Conservation (phyloP, 2,797 vertebrate species). For the Thaleichthys pacificus region DNA sequence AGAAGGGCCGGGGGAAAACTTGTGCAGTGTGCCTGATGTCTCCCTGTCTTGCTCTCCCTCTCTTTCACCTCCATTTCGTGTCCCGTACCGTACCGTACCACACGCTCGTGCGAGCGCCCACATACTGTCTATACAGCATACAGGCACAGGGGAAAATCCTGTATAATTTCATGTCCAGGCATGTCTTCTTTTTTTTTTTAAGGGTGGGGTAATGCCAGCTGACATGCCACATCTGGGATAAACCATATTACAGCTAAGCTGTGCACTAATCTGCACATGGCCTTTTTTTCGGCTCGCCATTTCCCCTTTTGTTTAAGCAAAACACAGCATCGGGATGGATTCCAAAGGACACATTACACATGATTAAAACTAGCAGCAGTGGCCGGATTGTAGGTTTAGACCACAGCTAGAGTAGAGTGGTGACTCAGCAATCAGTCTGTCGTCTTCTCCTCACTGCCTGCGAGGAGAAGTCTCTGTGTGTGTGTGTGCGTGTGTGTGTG, state of each 20-base stretch:
- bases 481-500: constrained; percentile 1
- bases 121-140: too few species aligned
- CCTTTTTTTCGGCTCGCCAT: constrained; percentile 45
- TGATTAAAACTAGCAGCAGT: constrained; percentile 64
- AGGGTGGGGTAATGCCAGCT: constrained; percentile 63
- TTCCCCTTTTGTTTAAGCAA: constrained; percentile 65
- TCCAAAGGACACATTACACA: constrained; percentile 65
- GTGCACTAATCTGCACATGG: constrained; percentile 72
- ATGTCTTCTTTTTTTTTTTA: constrained; percentile 64
- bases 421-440: background rate
- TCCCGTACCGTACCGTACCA: background rate
- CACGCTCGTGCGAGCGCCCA: constrained; percentile 21
- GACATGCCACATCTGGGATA: constrained; percentile 70
- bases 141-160: background rate
- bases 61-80: constrained; percentile 22
- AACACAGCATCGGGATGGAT: constrained; percentile 51
- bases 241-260: constrained; percentile 76
- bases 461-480: background rate
- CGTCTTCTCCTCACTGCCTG: background rate
- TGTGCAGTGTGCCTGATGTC: background rate
- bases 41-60: background rate
- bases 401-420: too few species aligned
- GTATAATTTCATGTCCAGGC: constrained; percentile 65
- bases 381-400: constrained; percentile 20
- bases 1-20: background rate